phyloP scores from a whole-genome alignment of 2,113 vertebrate species.

The Pluvialis apricaria region DNA sequence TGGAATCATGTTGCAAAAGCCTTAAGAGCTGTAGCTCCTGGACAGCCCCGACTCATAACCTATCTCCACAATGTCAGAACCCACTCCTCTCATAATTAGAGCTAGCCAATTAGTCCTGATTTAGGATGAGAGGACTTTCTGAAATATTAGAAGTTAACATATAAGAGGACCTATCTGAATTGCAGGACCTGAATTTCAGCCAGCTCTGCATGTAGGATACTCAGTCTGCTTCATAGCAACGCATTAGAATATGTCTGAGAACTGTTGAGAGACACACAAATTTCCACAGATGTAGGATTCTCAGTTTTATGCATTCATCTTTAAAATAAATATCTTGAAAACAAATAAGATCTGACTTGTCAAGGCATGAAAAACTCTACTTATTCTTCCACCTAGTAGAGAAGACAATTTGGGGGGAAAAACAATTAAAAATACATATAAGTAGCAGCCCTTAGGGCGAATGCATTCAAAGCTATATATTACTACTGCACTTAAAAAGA shows the following conservation, averaged over 20 bases:
- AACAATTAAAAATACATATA: background rate
- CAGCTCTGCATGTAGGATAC: background rate
- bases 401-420: background rate
- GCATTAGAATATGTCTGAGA: background rate
- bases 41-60: rapidly evolving
- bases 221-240: background rate
- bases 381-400: background rate
- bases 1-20: background rate
- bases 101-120: background rate
- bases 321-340: background rate
- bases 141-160: background rate
- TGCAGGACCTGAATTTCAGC: background rate
- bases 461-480: background rate
- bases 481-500: slow-evolving; percentile 15
- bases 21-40: background rate
- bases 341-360: background rate
- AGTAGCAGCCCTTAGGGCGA: background rate
- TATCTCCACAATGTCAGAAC: background rate
- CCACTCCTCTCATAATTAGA: background rate
- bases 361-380: background rate
- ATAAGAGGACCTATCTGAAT: background rate
- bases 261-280: background rate
- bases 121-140: background rate
- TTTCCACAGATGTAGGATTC: background rate
- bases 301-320: background rate